These are phyloP conservation scores for Carassius gibelio DNA, from an alignment of 2,113 vertebrate species.

Conservation along the genomic window DNA sequence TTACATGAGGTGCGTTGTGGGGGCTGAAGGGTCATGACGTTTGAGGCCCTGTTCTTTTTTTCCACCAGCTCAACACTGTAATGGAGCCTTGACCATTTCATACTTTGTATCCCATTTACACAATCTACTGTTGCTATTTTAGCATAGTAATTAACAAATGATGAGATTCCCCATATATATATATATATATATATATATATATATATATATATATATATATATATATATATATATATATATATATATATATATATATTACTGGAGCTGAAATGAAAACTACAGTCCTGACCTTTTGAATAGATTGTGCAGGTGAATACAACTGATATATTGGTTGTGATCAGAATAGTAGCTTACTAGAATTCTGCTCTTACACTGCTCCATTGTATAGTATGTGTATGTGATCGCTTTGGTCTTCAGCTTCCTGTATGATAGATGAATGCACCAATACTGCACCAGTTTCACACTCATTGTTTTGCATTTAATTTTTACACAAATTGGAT, in stretches of 20 bases:
- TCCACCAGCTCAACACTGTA: background rate
- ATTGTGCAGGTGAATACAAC: background rate
- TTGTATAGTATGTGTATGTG: background rate
- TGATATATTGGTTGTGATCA: background rate
- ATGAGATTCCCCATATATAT: background rate
- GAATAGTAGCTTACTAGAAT: background rate
- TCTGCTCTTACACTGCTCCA: background rate
- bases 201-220: no score
- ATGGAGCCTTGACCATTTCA: conserved; percentile 10
- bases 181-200: no score
- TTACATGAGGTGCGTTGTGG: conserved; percentile 9
- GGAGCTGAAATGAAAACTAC: background rate
- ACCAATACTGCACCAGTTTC: background rate
- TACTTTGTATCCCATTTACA: background rate
- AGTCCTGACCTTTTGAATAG: background rate
- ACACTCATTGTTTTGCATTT: background rate
- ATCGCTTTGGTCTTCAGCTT: background rate
- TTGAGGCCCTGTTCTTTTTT: background rate
- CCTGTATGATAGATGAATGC: background rate
- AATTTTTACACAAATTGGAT: background rate
- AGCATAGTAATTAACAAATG: conserved; percentile 35
- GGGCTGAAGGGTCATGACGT: background rate
- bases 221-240: no score
- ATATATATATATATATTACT: background rate
- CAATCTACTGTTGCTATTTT: conserved; percentile 8